A percentile compares a stretch with the other conserved stretches of the same genome.
Conservation (phyloP, 2,113 vertebrate genomes). For the Datnioides undecimradiatus region DNA sequence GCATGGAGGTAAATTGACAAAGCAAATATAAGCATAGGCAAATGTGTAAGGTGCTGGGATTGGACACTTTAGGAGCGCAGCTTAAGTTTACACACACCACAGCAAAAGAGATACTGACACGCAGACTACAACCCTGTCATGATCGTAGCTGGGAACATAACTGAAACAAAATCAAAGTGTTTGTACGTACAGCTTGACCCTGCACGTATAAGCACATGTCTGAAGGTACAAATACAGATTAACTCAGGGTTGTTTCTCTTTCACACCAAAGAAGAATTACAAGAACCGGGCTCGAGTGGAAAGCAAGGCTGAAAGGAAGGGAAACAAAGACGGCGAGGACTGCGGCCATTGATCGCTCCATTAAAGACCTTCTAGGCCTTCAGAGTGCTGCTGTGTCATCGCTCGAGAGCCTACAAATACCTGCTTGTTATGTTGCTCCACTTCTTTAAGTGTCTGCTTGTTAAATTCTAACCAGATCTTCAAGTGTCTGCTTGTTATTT, state of each 20-base stretch:
- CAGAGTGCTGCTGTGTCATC: neutral
- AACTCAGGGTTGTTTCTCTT: neutral
- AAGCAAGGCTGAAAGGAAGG: neutral
- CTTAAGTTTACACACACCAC: neutral
- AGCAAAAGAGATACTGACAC: neutral
- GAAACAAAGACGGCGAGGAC: neutral
- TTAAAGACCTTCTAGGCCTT: conserved; percentile 18
- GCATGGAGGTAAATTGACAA: neutral
- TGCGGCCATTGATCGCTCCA: neutral
- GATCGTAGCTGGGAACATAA: neutral
- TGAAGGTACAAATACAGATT: neutral
- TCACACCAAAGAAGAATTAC: neutral
- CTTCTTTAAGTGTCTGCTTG: conserved; percentile 33
- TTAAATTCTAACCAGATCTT: conserved; percentile 28
- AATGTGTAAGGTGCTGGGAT: neutral
- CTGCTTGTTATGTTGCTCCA: neutral
- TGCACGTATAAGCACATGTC: neutral
- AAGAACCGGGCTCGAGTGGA: neutral
- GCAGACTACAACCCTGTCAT: neutral
- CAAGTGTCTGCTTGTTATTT: conserved; percentile 49
- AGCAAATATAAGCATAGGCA: neutral
- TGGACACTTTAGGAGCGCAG: neutral
- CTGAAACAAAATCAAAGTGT: neutral
- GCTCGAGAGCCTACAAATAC: conserved; percentile 10
- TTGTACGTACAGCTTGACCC: neutral